phyloP scores from a whole-genome alignment of 2,797 vertebrate species.

The Masticophis lateralis region DNA sequence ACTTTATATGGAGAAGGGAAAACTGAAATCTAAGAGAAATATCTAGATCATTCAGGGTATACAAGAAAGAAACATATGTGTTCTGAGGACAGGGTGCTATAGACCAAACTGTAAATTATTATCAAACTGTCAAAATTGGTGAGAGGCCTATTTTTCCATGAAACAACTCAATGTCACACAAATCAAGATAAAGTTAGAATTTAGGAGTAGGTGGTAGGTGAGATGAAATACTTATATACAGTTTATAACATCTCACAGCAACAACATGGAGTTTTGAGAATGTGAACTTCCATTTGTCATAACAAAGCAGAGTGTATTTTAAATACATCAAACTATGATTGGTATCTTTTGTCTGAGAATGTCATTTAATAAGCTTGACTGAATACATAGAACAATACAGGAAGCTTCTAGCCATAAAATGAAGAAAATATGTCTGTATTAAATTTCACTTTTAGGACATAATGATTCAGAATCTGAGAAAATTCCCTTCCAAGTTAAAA shows the following conservation, averaged over 20 bases:
- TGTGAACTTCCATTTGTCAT: background rate
- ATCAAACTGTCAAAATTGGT: background rate
- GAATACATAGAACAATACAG: slow-evolving; percentile 6
- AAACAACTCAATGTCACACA: background rate
- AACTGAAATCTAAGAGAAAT: background rate
- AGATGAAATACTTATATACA: slow-evolving; percentile 1
- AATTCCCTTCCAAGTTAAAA: background rate
- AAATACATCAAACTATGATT: background rate
- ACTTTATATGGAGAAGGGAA: background rate
- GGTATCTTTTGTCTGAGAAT: background rate
- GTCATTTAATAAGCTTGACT: background rate
- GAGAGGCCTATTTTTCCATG: background rate
- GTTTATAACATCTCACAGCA: background rate
- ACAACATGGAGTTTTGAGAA: background rate
- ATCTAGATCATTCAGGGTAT: background rate
- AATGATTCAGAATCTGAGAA: background rate
- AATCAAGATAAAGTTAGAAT: background rate
- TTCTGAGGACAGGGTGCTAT: background rate
- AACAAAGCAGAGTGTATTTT: background rate
- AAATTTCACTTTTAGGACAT: background rate
- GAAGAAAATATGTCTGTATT: slow-evolving; percentile 7
- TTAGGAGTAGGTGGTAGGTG: background rate
- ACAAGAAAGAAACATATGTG: background rate
- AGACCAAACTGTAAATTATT: background rate
- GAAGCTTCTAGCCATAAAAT: background rate